Evolutionary conservation across 2,797 vertebrate species (phyloP).

Genomic region (Ctenosaura bakeri): DNA sequence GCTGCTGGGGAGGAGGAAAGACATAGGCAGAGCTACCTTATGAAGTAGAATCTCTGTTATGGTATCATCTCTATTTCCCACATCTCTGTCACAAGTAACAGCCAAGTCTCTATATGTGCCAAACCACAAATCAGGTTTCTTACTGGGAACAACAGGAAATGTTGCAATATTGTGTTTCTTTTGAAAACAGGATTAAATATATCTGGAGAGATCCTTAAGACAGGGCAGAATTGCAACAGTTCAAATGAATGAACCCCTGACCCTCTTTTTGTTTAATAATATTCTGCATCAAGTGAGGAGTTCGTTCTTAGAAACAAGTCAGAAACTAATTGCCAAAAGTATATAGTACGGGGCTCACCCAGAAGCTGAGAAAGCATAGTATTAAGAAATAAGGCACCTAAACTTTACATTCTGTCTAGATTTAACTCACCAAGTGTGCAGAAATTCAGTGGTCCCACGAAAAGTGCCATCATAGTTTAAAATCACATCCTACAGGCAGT

Average conservation of each 20-base stretch:
- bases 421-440: slow-evolving; percentile 69
- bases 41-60: too few relatives aligned
- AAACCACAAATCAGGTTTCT: neutral
- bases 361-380: neutral
- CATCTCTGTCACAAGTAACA: neutral
- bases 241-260: neutral
- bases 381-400: neutral
- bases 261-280: neutral
- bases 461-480: neutral
- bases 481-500: slow-evolving; percentile 33
- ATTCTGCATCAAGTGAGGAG: neutral
- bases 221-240: neutral
- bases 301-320: neutral
- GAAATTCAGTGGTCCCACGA: slow-evolving; percentile 36
- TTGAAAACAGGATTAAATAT: neutral
- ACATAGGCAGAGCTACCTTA: too few relatives aligned
- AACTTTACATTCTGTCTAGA: neutral
- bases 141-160: neutral
- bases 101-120: neutral
- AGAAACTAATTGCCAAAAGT: neutral
- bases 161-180: neutral
- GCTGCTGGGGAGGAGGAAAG: too few relatives aligned
- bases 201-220: too few relatives aligned
- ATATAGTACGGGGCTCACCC: neutral
- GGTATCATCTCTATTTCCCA: too few relatives aligned